Evolutionary conservation across 2,888 invertebrate species (phyloP).

Genomic region (Polylopha cassiicola): DNA sequence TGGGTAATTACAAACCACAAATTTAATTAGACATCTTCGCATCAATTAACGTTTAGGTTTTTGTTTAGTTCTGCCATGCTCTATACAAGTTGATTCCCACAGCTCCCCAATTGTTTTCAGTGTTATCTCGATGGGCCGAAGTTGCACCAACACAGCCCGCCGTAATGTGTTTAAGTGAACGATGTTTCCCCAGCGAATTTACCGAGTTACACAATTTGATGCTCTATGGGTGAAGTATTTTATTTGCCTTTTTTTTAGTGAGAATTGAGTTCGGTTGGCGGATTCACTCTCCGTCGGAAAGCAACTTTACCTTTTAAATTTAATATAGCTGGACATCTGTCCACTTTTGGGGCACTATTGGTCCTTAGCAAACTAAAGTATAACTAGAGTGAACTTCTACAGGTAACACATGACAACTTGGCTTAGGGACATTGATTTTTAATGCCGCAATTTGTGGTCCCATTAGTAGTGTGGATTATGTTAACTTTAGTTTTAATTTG

Average conservation of each 20-base stretch:
- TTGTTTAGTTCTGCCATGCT: slow-evolving; percentile 37
- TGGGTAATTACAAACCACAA: no score
- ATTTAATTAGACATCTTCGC: slow-evolving; percentile 36
- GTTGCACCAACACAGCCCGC: slow-evolving; percentile 50
- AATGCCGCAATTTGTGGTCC: no score
- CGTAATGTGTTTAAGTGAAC: slow-evolving; percentile 73
- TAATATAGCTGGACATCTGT: slow-evolving; percentile 16
- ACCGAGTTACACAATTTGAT: slow-evolving; percentile 55
- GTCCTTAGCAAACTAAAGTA: no score
- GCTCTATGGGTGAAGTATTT: slow-evolving; percentile 40
- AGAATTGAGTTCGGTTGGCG: slow-evolving; percentile 16
- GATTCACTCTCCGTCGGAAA: slow-evolving; percentile 2
- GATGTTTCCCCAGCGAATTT: slow-evolving; percentile 70
- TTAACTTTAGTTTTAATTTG: slow-evolving; percentile 20
- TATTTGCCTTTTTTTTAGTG: slow-evolving; percentile 32
- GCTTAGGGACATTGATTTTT: no score
- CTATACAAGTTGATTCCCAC: slow-evolving; percentile 55
- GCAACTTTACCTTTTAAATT: slow-evolving; percentile 23
- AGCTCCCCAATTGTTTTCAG: slow-evolving; percentile 65
- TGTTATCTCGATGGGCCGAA: slow-evolving; percentile 55
- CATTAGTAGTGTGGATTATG: slow-evolving; percentile 2
- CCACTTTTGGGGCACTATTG: no score
- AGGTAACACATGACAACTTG: no score
- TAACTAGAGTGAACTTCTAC: no score
- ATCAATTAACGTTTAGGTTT: slow-evolving; percentile 43